Percentiles rank a stretch among this genome's conserved stretches.
Conservation (phyloP, 2,888 invertebrate species). For the Hipparchia semele region DNA sequence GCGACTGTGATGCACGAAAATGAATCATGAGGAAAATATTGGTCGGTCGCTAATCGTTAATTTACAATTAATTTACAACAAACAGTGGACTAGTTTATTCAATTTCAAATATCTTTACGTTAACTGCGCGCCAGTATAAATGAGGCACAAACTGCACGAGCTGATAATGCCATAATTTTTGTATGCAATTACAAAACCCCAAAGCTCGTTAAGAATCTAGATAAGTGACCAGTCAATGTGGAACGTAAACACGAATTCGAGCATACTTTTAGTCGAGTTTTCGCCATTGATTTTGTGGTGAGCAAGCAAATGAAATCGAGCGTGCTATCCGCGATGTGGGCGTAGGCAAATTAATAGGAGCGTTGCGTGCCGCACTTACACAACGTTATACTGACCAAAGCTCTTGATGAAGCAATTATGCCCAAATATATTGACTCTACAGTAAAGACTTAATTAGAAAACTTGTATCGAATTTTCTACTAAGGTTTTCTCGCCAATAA, state of each 20-base stretch:
- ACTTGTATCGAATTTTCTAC: background rate
- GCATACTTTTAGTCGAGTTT: conserved; percentile 4
- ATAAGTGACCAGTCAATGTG: conserved; percentile 43
- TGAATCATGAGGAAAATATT: conserved; percentile 77
- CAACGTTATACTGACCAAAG: background rate
- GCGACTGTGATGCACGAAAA: conserved; percentile 45
- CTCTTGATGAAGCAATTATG: conserved; percentile 6
- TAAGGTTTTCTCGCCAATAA: background rate
- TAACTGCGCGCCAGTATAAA: conserved; percentile 50
- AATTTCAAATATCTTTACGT: conserved; percentile 51
- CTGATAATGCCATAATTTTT: conserved; percentile 56
- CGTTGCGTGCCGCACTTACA: conserved; percentile 2
- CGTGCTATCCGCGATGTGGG: conserved; percentile 9
- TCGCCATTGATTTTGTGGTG: conserved; percentile 25
- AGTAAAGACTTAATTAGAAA: background rate
- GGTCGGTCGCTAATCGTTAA: conserved; percentile 64
- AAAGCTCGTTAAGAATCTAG: conserved; percentile 48
- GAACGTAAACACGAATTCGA: conserved; percentile 17
- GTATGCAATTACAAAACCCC: conserved; percentile 48
- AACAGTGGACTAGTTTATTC: conserved; percentile 57
- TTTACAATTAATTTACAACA: conserved; percentile 66
- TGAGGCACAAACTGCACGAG: conserved; percentile 50
- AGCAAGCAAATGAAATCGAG: conserved; percentile 16
- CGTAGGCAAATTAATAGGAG: conserved; percentile 19
- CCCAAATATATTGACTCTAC: background rate